These are phyloP conservation scores for Aphelenchoides besseyi DNA, from an alignment of 1,140 invertebrate species.

Conservation along the genomic window DNA sequence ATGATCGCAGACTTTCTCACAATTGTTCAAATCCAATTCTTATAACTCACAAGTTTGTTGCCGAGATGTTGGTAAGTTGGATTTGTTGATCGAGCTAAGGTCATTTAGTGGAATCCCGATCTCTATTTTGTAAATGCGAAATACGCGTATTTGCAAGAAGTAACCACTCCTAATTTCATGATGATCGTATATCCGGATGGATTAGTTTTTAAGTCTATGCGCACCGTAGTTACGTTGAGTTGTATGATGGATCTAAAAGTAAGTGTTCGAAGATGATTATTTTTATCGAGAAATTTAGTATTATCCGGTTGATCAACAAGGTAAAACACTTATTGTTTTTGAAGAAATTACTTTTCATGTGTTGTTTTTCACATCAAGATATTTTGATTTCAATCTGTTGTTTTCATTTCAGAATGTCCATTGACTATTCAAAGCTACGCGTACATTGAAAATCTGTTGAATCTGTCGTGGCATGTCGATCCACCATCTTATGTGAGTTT, in stretches of 20 bases:
- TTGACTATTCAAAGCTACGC: constrained; percentile 49
- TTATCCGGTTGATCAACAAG: constrained; percentile 44
- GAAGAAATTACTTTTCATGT: too few relatives aligned
- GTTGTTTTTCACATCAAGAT: too few relatives aligned
- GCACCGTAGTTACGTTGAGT: constrained; percentile 61
- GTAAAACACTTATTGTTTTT: neutral
- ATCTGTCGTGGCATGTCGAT: constrained; percentile 56
- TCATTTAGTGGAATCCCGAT: constrained; percentile 49
- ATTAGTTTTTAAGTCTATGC: constrained; percentile 59
- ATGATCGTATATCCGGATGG: constrained; percentile 61
- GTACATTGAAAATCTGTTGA: constrained; percentile 60
- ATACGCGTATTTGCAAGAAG: constrained; percentile 61
- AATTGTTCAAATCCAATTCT: constrained; percentile 61
- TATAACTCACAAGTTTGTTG: constrained; percentile 57
- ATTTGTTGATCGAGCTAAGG: neutral
- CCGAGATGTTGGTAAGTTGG: constrained; percentile 16
- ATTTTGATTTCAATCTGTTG: neutral
- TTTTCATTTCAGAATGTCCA: constrained; percentile 35
- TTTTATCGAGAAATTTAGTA: constrained; percentile 36
- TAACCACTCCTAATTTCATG: constrained; percentile 57
- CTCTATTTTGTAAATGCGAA: constrained; percentile 62
- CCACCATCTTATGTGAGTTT: constrained; percentile 19
- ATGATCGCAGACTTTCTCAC: constrained; percentile 56
- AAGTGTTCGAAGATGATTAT: constrained; percentile 28
- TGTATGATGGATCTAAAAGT: constrained; percentile 62